Base-by-base conservation (phyloP, 2,888 invertebrate genomes). In the Morpho achilles region DNA sequence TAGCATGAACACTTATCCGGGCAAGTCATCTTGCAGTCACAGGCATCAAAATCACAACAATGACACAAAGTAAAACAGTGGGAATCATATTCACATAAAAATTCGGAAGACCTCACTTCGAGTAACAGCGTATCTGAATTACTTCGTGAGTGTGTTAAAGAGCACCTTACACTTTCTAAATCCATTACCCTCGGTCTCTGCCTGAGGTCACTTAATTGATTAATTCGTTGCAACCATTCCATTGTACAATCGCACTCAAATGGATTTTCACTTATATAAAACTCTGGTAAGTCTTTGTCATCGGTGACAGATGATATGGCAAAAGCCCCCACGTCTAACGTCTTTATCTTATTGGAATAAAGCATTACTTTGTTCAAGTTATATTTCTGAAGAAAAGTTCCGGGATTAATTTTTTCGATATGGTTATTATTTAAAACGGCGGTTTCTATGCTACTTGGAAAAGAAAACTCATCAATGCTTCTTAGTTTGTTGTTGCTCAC, bases 11-110 rank as follows among this genome's bases (percentile, higher is more conserved):
- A 97, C 80, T 94, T 95, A 80, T 93, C 93, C 67, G 97, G 97
- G 82, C 97, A 97, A 71, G 95, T 95, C 95, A 96, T 96, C 92
- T 96, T 95, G 85, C 97, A 97, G 88, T 97, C 97, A 87, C 97
- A 97, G 65, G 96, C 96, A 82, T 96, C 96, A 91, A 95, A 97
- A 79, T 96, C 96, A 88, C 97, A 97, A 87, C 97, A 97, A 84
- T 96, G 95, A 83, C 97, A 97, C 64, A 96, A 86, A 58, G 96
- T 94, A 84, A 96, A 96, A 88, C 97, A 97, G 82, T 96, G 95
- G 63, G 94, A 93, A 74, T 94, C 94, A 85, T 96, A 96, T 68
- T 93, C 93, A 82, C 96, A 96, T 69, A 96, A 91, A 85, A 96
- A 96, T 84, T 96, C 94, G 63, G 94, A 94, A 54, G 95, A 91